phyloP scores from a whole-genome alignment of 1,140 invertebrate species.

The Micrasema minimum region DNA sequence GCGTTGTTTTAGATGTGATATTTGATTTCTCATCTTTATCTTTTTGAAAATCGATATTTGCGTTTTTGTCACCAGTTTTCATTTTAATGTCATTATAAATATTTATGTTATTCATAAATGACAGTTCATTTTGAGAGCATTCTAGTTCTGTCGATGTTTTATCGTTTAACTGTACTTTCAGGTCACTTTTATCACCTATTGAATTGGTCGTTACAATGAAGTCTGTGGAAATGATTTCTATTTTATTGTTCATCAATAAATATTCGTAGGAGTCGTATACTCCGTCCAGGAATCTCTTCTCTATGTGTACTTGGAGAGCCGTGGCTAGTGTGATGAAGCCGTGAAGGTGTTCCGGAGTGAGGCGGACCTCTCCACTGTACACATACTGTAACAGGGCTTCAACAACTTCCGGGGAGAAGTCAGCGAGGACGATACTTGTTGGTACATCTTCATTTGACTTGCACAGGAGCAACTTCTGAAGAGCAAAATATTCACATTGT shows the following conservation, averaged over 20 bases:
- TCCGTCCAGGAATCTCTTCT: conserved; percentile 48
- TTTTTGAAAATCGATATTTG: conserved; percentile 41
- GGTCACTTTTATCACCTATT: neutral
- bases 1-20: neutral
- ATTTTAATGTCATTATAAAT: conserved; percentile 9
- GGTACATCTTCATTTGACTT: conserved; percentile 57
- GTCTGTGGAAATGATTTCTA: conserved; percentile 17
- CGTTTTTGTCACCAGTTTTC: conserved; percentile 25
- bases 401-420: conserved; percentile 59
- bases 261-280: conserved; percentile 20
- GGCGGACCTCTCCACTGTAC: conserved; percentile 60
- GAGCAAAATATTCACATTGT: too few species aligned
- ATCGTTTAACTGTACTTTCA: neutral
- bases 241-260: conserved; percentile 21
- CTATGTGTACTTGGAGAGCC: conserved; percentile 59
- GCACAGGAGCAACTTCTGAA: conserved; percentile 58
- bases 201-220: conserved; percentile 7
- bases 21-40: conserved; percentile 45
- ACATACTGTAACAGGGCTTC: conserved; percentile 60
- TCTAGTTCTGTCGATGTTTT: neutral
- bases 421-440: conserved; percentile 59
- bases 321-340: conserved; percentile 59
- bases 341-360: conserved; percentile 56
- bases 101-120: neutral
- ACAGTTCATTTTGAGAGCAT: neutral